A percentile compares a stretch with the other conserved stretches of the same genome.
Evolutionary conservation across 2,113 vertebrate species (phyloP).

Genomic region (Pteropus alecto): DNA sequence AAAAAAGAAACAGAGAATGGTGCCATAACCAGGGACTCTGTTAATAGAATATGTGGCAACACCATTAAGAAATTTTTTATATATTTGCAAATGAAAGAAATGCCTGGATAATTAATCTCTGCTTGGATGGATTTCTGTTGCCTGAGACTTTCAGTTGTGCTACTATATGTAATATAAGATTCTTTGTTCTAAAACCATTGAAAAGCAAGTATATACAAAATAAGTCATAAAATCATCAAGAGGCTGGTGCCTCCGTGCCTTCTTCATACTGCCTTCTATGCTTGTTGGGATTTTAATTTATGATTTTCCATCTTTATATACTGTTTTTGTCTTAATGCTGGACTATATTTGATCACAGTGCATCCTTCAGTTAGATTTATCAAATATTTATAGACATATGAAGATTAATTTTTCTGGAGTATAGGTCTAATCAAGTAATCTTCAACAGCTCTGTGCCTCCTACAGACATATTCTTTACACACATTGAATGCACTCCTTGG

Average conservation of each 20-base stretch:
- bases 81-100: neutral
- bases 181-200: neutral
- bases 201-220: neutral
- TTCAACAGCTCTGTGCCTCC: neutral
- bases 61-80: neutral
- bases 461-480: neutral
- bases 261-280: neutral
- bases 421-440: neutral
- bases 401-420: neutral
- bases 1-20: neutral
- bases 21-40: neutral
- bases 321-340: neutral
- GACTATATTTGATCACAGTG: neutral
- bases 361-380: neutral
- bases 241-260: neutral
- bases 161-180: neutral
- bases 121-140: neutral
- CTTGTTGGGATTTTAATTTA: neutral
- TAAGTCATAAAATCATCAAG: neutral
- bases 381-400: neutral
- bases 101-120: neutral
- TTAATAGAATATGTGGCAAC: neutral
- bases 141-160: neutral
- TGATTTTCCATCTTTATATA: neutral
- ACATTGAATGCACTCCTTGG: neutral